Conservation (phyloP, 2,113 vertebrate genomes). For the Tetrao urogallus region DNA sequence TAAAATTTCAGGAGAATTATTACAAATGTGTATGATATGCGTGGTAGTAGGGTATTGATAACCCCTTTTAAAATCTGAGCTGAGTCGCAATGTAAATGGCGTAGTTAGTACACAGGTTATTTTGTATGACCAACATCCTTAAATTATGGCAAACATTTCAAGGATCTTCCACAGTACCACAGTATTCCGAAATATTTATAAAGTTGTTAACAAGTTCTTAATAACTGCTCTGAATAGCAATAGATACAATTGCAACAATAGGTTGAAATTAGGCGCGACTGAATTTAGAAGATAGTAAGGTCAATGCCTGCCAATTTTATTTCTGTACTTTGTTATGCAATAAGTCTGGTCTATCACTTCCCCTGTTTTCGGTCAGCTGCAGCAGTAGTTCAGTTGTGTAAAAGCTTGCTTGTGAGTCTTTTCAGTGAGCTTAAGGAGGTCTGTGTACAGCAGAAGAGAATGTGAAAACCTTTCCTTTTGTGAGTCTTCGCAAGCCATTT, state of each 20-base stretch:
- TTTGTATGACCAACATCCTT: not conserved
- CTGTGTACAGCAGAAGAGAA: not conserved
- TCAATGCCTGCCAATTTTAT: not conserved
- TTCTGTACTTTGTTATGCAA: not conserved
- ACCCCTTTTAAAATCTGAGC: not conserved
- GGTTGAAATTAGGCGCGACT: not conserved
- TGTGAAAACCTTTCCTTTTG: not conserved
- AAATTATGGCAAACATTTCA: not conserved
- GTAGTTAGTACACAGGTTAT: not conserved
- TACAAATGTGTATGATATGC: not conserved
- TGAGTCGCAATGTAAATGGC: not conserved
- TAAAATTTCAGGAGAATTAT: not conserved
- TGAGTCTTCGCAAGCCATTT: not conserved
- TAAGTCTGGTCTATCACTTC: not conserved
- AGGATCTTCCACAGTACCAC: not conserved
- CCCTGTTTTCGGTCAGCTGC: not conserved
- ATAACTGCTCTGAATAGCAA: not conserved
- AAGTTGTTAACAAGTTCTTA: not conserved
- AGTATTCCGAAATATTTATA: not conserved
- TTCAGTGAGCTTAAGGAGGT: not conserved
- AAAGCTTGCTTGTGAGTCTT: not conserved
- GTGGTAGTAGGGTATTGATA: not conserved
- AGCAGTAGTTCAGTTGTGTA: not conserved
- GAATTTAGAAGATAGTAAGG: not conserved
- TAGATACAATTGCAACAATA: not conserved